Conservation (phyloP, 2,797 vertebrate species). For the Rhinogobio ventralis region DNA sequence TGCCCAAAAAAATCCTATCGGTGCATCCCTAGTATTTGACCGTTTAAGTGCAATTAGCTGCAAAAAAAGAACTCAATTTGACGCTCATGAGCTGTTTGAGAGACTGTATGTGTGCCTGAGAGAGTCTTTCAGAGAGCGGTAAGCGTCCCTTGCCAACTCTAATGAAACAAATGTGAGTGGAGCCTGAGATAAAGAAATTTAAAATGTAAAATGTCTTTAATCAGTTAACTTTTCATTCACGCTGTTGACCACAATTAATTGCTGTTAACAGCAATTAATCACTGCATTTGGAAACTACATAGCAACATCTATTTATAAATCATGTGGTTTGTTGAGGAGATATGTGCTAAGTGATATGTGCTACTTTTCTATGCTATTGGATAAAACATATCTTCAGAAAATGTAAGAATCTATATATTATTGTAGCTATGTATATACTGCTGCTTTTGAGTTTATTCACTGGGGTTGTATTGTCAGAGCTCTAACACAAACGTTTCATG, state of each 20-base stretch:
- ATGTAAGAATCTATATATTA: background rate
- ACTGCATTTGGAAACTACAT: background rate
- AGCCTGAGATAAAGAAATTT: background rate
- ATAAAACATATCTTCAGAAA: background rate
- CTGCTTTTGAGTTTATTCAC: slow-evolving; percentile 17
- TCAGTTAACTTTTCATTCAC: background rate
- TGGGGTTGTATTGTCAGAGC: background rate
- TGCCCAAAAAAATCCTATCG: too few relatives aligned
- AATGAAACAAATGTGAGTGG: background rate
- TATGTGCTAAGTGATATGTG: background rate
- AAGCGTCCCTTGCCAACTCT: background rate
- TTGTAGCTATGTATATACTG: background rate
- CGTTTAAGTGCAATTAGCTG: too few relatives aligned
- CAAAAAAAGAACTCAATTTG: too few relatives aligned
- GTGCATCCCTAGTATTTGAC: too few relatives aligned
- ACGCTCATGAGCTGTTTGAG: too few relatives aligned
- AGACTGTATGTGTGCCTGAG: too few relatives aligned
- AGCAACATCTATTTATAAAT: background rate
- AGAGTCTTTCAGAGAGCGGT: too few relatives aligned
- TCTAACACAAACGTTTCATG: background rate
- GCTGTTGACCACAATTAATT: slow-evolving; percentile 1
- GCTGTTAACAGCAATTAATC: background rate
- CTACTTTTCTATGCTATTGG: background rate
- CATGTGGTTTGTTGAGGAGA: background rate
- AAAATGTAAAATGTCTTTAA: background rate